Percentiles rank a stretch among this genome's conserved stretches.
Conservation (phyloP, 2,113 vertebrate genomes). For the Poicephalus gulielmi region DNA sequence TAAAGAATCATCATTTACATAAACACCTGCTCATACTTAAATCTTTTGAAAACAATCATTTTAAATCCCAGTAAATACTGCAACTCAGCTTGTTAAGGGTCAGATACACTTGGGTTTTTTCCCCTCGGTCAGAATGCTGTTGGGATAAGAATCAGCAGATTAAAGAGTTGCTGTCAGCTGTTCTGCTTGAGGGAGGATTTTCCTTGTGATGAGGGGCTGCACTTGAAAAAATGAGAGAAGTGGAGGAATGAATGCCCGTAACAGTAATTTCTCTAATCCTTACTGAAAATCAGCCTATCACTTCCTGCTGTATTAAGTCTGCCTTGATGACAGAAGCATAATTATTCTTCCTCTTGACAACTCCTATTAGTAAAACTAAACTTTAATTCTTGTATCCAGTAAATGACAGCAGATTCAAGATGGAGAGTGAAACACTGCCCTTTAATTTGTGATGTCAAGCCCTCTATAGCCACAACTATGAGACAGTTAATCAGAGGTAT, state of each 20-base stretch:
- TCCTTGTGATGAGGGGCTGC: background rate
- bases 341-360: constrained; percentile 18
- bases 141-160: constrained; percentile 43
- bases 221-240: background rate
- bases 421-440: background rate
- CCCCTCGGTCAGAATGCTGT: background rate
- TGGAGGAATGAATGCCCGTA: background rate
- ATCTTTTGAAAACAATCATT: constrained; percentile 25
- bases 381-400: background rate
- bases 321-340: background rate
- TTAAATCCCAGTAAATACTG: background rate
- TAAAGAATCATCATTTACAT: constrained; percentile 42
- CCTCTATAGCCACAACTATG: background rate
- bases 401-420: background rate
- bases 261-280: background rate
- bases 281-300: background rate
- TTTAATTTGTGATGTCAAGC: background rate
- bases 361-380: background rate
- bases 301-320: background rate
- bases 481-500: background rate
- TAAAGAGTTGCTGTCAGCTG: constrained; percentile 9
- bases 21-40: constrained; percentile 38
- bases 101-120: background rate
- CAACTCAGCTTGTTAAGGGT: constrained; percentile 1
- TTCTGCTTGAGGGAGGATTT: constrained; percentile 12